phyloP scores from a whole-genome alignment of 2,888 invertebrate species.

The Vannuccia rotundouncinata region DNA sequence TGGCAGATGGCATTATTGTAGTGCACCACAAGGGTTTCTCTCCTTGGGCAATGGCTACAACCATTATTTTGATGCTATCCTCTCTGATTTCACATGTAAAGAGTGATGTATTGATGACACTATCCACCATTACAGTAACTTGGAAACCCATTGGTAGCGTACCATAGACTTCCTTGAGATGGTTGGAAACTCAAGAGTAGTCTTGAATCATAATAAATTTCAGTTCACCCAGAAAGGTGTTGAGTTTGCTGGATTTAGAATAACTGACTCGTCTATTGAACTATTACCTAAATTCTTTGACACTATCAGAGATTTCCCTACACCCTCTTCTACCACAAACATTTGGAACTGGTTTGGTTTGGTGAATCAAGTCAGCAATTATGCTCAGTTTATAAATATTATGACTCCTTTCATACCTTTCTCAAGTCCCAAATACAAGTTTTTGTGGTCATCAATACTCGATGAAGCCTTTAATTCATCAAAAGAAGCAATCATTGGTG shows the following conservation, averaged over 20 bases:
- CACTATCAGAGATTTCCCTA: constrained; percentile 16
- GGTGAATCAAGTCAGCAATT: constrained; percentile 43
- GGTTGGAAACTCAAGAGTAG: constrained; percentile 24
- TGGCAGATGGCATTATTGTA: constrained; percentile 40
- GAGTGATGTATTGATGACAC: constrained; percentile 39
- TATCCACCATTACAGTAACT: constrained; percentile 25
- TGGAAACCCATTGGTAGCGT: constrained; percentile 29
- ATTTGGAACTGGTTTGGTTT: constrained; percentile 44
- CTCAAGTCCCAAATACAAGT: constrained; percentile 37
- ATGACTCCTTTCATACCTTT: constrained; percentile 42
- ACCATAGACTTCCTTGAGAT: constrained; percentile 4
- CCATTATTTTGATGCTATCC: constrained; percentile 41
- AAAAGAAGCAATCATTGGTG: constrained; percentile 41
- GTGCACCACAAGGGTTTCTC: constrained; percentile 41
- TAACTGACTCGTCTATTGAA: constrained; percentile 17
- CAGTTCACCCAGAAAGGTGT: neutral
- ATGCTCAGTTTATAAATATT: constrained; percentile 41
- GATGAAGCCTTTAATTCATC: constrained; percentile 39
- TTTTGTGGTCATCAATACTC: constrained; percentile 41
- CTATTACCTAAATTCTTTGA: constrained; percentile 13
- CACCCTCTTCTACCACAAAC: neutral
- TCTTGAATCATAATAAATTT: neutral
- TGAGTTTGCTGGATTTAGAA: constrained; percentile 19
- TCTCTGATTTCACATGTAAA: constrained; percentile 40
- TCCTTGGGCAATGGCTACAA: constrained; percentile 42